Conservation (phyloP, 2,113 vertebrate genomes). For the Barnardius zonarius region DNA sequence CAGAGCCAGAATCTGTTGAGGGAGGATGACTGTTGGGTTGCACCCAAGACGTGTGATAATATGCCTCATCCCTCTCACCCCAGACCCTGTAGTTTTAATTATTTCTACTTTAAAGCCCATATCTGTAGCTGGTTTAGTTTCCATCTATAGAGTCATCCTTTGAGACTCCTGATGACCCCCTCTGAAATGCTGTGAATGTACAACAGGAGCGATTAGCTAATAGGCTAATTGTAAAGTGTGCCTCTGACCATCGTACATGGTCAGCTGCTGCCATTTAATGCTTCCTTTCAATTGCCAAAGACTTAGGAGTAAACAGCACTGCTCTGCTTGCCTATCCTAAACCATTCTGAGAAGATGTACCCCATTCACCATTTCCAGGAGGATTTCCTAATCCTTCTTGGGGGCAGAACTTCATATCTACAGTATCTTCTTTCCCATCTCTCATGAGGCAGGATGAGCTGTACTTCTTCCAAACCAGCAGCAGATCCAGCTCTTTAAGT, state of each 20-base stretch:
- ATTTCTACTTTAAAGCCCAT: not conserved
- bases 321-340: not conserved
- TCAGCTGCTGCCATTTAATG: not conserved
- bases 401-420: not conserved
- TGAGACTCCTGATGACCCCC: not conserved
- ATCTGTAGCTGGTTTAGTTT: not conserved
- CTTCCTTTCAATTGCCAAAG: not conserved
- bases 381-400: not conserved
- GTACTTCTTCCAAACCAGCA: not conserved
- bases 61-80: not conserved
- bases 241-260: rapidly evolving
- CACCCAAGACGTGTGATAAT: not conserved
- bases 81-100: not conserved
- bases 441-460: not conserved
- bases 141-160: not conserved
- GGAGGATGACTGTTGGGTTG: not conserved
- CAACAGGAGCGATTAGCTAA: not conserved
- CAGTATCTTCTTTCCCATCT: not conserved
- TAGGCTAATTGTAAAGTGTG: not conserved
- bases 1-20: not conserved
- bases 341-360: not conserved
- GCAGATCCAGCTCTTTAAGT: not conserved
- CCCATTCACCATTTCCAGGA: not conserved
- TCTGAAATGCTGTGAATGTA: not conserved
- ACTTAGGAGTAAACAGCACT: not conserved